Evolutionary conservation across 2,888 invertebrate species (phyloP).

Genomic region (Malachius bipustulatus): DNA sequence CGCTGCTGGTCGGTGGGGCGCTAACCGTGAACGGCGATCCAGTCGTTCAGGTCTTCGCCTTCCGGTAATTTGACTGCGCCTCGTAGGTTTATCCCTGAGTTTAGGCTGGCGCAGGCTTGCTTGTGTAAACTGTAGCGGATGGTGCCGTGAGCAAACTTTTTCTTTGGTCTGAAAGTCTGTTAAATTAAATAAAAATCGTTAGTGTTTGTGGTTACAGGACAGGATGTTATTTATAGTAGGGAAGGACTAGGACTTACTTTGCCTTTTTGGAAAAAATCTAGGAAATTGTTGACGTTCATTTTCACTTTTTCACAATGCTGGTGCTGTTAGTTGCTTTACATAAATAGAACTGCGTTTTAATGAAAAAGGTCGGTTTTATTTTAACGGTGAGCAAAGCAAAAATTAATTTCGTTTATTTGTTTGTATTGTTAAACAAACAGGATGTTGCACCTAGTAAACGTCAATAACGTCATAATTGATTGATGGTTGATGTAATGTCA

Average conservation of each 20-base stretch:
- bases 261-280: conserved; percentile 69
- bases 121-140: conserved; percentile 78
- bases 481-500: too few species aligned
- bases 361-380: conserved; percentile 5
- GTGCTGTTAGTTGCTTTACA: too few species aligned
- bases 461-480: too few species aligned
- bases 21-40: conserved; percentile 85
- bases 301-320: too few species aligned
- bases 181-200: conserved; percentile 20
- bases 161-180: conserved; percentile 83
- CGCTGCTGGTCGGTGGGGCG: too few species aligned
- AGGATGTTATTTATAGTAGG: not conserved
- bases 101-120: conserved; percentile 81
- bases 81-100: conserved; percentile 77
- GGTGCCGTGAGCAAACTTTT: conserved; percentile 77
- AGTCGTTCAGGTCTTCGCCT: conserved; percentile 77
- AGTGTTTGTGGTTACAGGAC: not conserved
- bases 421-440: too few species aligned
- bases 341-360: not conserved
- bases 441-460: too few species aligned
- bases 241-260: conserved; percentile 41
- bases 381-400: conserved; percentile 10
- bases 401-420: too few species aligned
- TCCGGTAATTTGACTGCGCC: conserved; percentile 69
- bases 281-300: conserved; percentile 58